Evolutionary conservation across 2,888 invertebrate species (phyloP).

Genomic region (Teleogryllus oceanicus): DNA sequence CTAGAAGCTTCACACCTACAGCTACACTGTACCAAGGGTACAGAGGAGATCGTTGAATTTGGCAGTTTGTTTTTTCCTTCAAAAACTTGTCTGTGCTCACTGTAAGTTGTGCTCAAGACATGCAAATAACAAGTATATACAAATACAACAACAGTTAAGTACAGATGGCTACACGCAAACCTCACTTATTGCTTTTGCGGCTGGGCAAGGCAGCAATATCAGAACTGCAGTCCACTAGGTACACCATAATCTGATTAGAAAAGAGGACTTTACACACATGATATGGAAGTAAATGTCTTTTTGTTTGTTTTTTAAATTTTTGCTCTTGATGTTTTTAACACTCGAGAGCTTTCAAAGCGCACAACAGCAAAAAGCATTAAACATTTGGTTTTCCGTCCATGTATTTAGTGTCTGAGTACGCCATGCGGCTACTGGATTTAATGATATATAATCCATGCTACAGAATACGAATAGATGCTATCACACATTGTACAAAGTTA

Average conservation of each 20-base stretch:
- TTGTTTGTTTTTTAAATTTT: slow-evolving; percentile 25
- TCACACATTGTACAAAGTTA: slow-evolving; percentile 27
- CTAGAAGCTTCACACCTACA: slow-evolving; percentile 18
- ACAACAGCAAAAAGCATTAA: slow-evolving; percentile 33
- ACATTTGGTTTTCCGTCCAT: slow-evolving; percentile 23
- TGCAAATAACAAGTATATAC: slow-evolving; percentile 31
- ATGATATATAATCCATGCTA: slow-evolving; percentile 26
- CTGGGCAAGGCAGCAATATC: slow-evolving; percentile 33
- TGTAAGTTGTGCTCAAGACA: slow-evolving; percentile 27
- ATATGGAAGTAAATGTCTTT: slow-evolving; percentile 35
- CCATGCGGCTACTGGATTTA: slow-evolving; percentile 23
- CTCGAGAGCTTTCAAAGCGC: slow-evolving; percentile 33
- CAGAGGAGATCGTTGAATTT: slow-evolving; percentile 18
- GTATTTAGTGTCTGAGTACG: slow-evolving; percentile 26
- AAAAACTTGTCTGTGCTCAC: not conserved
- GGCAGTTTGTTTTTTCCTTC: not conserved
- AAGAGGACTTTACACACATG: slow-evolving; percentile 31
- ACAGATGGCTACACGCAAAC: slow-evolving; percentile 29
- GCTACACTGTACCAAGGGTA: slow-evolving; percentile 3
- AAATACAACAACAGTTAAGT: slow-evolving; percentile 31
- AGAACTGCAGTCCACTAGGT: slow-evolving; percentile 28
- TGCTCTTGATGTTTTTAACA: slow-evolving; percentile 29
- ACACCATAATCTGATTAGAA: slow-evolving; percentile 31
- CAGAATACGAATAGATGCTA: slow-evolving; percentile 26
- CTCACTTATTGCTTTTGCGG: slow-evolving; percentile 35